Conservation (phyloP, 2,113 vertebrate genomes). For the Neolamprologus devosi region DNA sequence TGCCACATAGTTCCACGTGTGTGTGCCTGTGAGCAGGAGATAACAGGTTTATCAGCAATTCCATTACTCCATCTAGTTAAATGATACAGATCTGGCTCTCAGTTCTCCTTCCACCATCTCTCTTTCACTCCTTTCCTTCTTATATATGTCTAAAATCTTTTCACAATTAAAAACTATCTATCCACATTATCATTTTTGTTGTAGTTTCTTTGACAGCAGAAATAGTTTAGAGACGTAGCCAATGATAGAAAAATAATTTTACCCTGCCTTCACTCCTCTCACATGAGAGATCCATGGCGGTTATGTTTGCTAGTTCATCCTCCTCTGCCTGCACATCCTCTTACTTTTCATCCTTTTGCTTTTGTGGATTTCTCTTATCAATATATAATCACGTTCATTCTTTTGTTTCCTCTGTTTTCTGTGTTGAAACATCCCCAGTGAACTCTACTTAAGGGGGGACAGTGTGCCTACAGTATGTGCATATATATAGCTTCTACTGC, state of each 20-base stretch:
- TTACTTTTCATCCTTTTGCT: background rate
- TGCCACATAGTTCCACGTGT: background rate
- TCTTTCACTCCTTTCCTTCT: background rate
- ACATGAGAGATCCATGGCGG: background rate
- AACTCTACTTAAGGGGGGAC: conserved; percentile 19
- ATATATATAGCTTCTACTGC: conserved; percentile 45
- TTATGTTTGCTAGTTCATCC: background rate
- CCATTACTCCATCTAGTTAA: conserved; percentile 44
- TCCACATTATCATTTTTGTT: background rate
- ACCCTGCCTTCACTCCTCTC: background rate
- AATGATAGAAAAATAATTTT: conserved; percentile 10
- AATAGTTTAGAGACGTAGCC: background rate
- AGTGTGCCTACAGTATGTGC: conserved; percentile 7
- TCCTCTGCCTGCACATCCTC: background rate
- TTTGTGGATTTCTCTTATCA: conserved; percentile 12
- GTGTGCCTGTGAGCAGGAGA: conserved; percentile 40
- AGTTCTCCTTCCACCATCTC: background rate
- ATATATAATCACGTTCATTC: conserved; percentile 27
- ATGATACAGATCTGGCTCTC: conserved; percentile 47
- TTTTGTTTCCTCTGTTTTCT: background rate
- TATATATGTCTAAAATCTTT: background rate
- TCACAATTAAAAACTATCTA: background rate
- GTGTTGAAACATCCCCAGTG: conserved; percentile 21
- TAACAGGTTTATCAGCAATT: conserved; percentile 53
- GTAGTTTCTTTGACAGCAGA: background rate